Conservation (phyloP, 2,888 invertebrate genomes). For the Lasioglossum malachurum region DNA sequence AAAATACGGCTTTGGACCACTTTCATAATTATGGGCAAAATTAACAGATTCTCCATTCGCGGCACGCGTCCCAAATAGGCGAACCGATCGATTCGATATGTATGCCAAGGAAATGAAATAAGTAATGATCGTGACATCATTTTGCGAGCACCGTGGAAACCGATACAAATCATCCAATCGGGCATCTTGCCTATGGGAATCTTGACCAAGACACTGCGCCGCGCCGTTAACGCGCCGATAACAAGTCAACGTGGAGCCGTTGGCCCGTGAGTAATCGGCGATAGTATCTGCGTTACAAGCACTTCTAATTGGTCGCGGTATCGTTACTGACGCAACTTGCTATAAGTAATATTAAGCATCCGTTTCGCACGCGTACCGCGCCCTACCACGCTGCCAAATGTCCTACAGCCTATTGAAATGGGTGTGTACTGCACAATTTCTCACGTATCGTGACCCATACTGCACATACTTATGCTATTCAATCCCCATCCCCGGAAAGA, state of each 20-base stretch:
- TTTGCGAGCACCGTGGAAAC: neutral
- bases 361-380: conserved; percentile 23
- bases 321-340: conserved; percentile 24
- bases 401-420: conserved; percentile 47
- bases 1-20: no score
- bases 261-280: conserved; percentile 7
- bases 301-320: conserved; percentile 7
- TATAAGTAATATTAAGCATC: conserved; percentile 26
- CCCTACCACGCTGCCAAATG: conserved; percentile 32
- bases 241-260: neutral
- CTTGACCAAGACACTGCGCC: neutral
- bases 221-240: conserved; percentile 14
- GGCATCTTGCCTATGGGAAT: neutral
- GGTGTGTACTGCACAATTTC: conserved; percentile 57
- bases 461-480: conserved; percentile 4
- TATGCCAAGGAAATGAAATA: neutral
- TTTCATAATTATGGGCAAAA: no score
- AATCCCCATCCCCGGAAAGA: neutral
- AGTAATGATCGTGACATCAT: neutral
- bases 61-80: neutral
- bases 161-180: neutral
- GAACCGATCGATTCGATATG: neutral
- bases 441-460: conserved; percentile 49
- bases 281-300: conserved; percentile 11
- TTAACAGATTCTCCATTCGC: neutral